Conservation (phyloP, 2,113 vertebrate species). For the Bubo bubo region DNA sequence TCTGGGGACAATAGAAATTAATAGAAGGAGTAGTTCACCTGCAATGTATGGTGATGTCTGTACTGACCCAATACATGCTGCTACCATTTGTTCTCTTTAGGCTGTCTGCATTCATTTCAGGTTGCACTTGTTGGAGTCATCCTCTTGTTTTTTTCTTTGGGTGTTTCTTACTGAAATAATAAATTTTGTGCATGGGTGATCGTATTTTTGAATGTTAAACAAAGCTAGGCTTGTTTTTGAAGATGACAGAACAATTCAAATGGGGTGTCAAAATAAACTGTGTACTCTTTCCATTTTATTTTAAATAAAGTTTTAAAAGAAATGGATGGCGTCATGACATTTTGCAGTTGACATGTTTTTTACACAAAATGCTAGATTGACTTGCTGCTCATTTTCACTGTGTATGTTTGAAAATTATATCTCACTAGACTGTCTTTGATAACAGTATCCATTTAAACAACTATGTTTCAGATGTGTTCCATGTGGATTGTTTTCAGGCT, state of each 20-base stretch:
- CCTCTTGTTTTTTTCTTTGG: background rate
- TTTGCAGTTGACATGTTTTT: background rate
- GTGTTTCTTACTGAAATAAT: background rate
- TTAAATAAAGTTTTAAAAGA: background rate
- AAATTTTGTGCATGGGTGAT: background rate
- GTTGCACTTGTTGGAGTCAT: background rate
- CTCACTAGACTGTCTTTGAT: background rate
- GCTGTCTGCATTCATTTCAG: fast-evolving
- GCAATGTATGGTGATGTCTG: background rate
- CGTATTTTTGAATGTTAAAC: background rate
- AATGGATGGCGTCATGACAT: background rate
- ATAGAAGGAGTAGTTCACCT: background rate
- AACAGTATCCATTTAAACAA: background rate
- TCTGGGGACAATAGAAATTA: background rate
- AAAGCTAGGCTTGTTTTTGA: background rate
- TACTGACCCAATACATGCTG: background rate
- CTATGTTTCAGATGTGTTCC: background rate
- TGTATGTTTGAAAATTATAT: background rate
- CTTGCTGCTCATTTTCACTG: background rate
- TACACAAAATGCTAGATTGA: background rate
- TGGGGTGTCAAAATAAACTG: background rate
- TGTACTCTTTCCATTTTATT: background rate
- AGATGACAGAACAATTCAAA: background rate
- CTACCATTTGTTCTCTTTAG: background rate
- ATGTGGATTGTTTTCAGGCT: background rate